Percentiles rank a stretch among this genome's conserved stretches.
phyloP scores from a whole-genome alignment of 2,888 invertebrate species.

The Melanostoma mellinum region DNA sequence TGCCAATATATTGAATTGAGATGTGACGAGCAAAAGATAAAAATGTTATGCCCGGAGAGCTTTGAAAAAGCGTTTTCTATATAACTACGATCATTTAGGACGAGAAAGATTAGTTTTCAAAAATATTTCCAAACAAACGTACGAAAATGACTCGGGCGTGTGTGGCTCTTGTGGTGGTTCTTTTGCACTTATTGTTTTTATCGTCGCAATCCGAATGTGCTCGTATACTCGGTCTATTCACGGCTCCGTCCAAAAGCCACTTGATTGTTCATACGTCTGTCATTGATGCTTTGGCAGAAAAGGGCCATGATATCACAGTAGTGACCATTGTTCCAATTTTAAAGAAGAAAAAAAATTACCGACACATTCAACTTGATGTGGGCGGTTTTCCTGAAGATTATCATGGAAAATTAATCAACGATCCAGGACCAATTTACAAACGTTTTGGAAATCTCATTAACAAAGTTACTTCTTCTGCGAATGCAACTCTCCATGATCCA shows the following conservation, averaged over 20 bases:
- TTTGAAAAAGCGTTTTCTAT: too few species aligned
- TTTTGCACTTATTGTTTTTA: background rate
- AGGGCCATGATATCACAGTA: slow-evolving; percentile 74
- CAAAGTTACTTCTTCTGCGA: slow-evolving; percentile 10
- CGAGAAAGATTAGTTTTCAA: slow-evolving; percentile 10
- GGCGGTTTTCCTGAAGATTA: slow-evolving; percentile 34
- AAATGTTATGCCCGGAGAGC: too few species aligned
- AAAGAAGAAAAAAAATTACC: slow-evolving; percentile 39
- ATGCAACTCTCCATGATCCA: slow-evolving; percentile 50
- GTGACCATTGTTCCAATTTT: slow-evolving; percentile 48
- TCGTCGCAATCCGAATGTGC: slow-evolving; percentile 33
- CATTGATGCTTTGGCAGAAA: slow-evolving; percentile 72
- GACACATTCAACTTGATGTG: slow-evolving; percentile 34
- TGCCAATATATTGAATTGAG: too few species aligned
- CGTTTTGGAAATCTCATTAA: slow-evolving; percentile 2
- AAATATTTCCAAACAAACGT: slow-evolving; percentile 12
- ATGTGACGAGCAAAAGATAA: too few species aligned
- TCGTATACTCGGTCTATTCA: slow-evolving; percentile 66
- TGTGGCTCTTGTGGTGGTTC: background rate
- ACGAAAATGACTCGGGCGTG: slow-evolving; percentile 16
- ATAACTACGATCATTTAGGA: background rate
- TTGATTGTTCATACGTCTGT: slow-evolving; percentile 71
- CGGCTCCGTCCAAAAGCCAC: slow-evolving; percentile 74
- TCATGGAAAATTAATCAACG: slow-evolving; percentile 1
- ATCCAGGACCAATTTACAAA: slow-evolving; percentile 43